Percentiles rank a stretch among this genome's conserved stretches.
These are phyloP conservation scores for Galeruca laticollis DNA, from an alignment of 2,888 invertebrate species.

Conservation along the genomic window DNA sequence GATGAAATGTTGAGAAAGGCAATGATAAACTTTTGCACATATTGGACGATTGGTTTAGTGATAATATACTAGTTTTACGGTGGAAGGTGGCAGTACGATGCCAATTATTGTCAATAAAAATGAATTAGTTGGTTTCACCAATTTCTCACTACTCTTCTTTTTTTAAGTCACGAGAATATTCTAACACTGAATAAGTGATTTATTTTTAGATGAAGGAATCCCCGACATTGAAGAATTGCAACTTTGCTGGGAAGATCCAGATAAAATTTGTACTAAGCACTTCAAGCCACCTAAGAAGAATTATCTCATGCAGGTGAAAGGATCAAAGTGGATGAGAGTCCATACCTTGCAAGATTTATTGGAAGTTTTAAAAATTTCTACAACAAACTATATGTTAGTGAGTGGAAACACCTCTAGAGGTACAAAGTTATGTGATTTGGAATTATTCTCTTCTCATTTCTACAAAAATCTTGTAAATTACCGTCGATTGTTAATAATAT, in stretches of 20 bases:
- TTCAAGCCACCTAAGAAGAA: conserved; percentile 39
- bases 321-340: conserved; percentile 72
- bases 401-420: conserved; percentile 84
- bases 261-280: conserved; percentile 63
- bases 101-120: no score
- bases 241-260: conserved; percentile 51
- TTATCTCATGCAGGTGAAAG: conserved; percentile 62
- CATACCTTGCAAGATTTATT: conserved; percentile 71
- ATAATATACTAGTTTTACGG: no score
- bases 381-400: conserved; percentile 73
- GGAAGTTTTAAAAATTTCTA: conserved; percentile 66
- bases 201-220: conserved; percentile 21
- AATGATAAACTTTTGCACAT: no score
- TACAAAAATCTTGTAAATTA: no score
- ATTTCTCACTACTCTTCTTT: neutral
- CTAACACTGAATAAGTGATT: neutral
- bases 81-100: no score
- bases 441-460: no score
- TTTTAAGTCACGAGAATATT: no score
- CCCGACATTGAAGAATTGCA: conserved; percentile 66
- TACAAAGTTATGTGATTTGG: conserved; percentile 59
- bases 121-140: no score
- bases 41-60: no score
- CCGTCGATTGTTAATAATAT: no score
- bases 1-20: no score